Conservation (phyloP, 2,113 vertebrate genomes). For the Atrichornis clamosus region DNA sequence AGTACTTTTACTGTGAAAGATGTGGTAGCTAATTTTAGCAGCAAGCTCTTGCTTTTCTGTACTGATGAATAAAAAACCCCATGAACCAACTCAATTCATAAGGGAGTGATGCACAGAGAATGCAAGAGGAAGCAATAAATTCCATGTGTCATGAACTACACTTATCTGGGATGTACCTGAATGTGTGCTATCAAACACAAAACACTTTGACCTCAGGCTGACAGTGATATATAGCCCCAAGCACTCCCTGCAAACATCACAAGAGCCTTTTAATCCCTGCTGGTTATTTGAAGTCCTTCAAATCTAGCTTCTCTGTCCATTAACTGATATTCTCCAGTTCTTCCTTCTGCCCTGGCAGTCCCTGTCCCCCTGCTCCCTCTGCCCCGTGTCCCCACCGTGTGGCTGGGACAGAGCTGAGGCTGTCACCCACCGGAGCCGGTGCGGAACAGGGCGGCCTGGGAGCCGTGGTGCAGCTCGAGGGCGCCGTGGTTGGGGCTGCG, state of each 20-base stretch:
- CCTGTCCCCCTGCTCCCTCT: fast-evolving
- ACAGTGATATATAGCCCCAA: neutral
- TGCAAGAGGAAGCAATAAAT: neutral
- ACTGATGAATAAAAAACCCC: neutral
- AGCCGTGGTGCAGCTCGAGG: conserved; percentile 77
- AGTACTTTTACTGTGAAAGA: neutral
- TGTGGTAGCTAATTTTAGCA: fast-evolving
- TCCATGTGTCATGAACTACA: neutral
- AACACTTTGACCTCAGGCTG: neutral
- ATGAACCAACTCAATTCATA: neutral
- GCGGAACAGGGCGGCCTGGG: conserved; percentile 86
- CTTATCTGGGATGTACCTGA: neutral
- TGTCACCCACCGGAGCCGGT: conserved; percentile 81
- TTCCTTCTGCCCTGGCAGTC: neutral
- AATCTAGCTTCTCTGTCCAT: neutral
- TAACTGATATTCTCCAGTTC: fast-evolving
- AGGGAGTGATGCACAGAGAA: neutral
- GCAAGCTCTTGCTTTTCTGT: neutral
- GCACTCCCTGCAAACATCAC: neutral
- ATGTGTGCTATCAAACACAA: neutral
- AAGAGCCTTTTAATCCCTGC: neutral
- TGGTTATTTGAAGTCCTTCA: neutral
- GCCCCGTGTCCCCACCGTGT: neutral
- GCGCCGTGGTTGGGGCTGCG: conserved; percentile 83
- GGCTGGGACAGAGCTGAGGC: neutral